Evolutionary conservation across 1,140 invertebrate genomes (phyloP).

Genomic region (Calycopis cecrops): DNA sequence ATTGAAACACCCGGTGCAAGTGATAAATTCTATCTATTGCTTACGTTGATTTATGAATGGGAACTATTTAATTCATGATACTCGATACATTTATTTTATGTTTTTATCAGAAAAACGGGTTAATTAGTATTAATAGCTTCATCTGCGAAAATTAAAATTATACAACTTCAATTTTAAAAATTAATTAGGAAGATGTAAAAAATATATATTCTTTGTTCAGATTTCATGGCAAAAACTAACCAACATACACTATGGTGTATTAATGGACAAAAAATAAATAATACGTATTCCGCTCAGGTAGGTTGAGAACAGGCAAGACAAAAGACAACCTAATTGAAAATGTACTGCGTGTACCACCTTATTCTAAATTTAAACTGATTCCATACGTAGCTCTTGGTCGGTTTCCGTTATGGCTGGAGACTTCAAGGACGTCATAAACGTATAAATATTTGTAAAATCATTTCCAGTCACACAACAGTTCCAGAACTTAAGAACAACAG

Average conservation of each 20-base stretch:
- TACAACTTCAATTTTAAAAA: too few species aligned
- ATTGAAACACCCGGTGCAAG: too few species aligned
- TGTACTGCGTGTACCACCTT: slow-evolving; percentile 49
- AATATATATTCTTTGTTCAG: too few species aligned
- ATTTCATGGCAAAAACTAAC: too few species aligned
- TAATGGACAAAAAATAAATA: neutral
- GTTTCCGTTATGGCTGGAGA: slow-evolving; percentile 52
- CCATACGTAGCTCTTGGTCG: slow-evolving; percentile 49
- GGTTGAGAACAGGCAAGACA: slow-evolving; percentile 34
- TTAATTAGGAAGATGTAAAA: too few species aligned
- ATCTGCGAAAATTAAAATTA: too few species aligned
- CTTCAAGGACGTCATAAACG: slow-evolving; percentile 46
- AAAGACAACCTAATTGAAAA: slow-evolving; percentile 56
- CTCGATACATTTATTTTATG: too few species aligned
- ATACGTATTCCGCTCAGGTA: slow-evolving; percentile 41
- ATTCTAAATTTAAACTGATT: slow-evolving; percentile 61
- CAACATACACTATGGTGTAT: neutral
- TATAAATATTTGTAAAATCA: slow-evolving; percentile 49
- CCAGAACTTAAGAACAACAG: slow-evolving; percentile 15
- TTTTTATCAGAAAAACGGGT: too few species aligned
- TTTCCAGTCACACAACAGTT: neutral
- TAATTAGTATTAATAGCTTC: too few species aligned
- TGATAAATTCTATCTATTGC: too few species aligned
- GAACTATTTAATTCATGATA: too few species aligned
- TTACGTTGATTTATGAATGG: too few species aligned